Evolutionary conservation across 2,888 invertebrate genomes (phyloP), one percentile per base, ranked within the genome.

Genomic region (Xanthia togata): DNA sequence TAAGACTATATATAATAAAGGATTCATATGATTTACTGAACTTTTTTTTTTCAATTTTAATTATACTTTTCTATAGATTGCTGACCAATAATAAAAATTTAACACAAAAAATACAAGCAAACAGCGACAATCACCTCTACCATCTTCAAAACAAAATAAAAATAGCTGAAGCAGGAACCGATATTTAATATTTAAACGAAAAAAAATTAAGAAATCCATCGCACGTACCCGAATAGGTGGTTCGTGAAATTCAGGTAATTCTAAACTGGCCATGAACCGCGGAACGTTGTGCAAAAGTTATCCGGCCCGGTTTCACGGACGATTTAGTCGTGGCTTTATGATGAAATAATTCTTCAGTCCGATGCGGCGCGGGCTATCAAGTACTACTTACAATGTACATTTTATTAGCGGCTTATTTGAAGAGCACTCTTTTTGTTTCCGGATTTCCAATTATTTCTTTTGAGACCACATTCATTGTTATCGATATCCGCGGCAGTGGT

Each of bases 231-330:
- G 60, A 85, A 78, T 85, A 78, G 64, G 72, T 85, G 70, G 73
- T 68, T 82, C 78, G 83, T 85, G 73, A 85, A 85, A 83, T 83
- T 82, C 83, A 85, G 83, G 83, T 85, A 83, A 83, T 85, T 85
- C 86, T 83, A 71, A 85, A 83, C 83, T 83, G 82, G 78, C 78
- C 82, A 71, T 82, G 83, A 72, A 83, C 86, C 84, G 75, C 86
- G 74, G 73, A 84, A 73, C 86, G 86, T 85, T 86, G 83, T 86
- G 83, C 84, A 84, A 86, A 84, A 84, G 84, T 84, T 84, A 84
- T 83, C 86, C 84, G 70, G 83, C 70, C 86, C 64, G 79, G 83
- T 84, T 86, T 83, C 73, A 83, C 79, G 79, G 86, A 53, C 86
- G 75, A 86, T 84, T 84, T 86, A 84, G 73, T 70, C 83, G 70